Evolutionary conservation across 2,113 vertebrate species (phyloP).

Genomic region (Acinonyx jubatus): DNA sequence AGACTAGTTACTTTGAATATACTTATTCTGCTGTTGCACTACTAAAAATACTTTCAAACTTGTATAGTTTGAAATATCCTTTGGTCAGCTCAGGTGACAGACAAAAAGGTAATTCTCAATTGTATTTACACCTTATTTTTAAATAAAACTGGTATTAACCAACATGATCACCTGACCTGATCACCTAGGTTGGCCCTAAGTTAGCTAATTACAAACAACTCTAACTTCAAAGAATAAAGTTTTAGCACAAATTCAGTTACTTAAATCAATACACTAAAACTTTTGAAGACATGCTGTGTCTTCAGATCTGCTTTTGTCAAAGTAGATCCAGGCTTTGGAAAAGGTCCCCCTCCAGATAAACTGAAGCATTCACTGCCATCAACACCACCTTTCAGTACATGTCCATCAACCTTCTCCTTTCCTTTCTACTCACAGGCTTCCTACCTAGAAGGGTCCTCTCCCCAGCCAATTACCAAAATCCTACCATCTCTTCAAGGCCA

Average conservation of each 20-base stretch:
- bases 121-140: not conserved
- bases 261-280: not conserved
- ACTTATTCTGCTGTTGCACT: not conserved
- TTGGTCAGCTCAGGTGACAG: not conserved
- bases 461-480: not conserved
- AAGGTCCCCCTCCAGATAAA: not conserved
- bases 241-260: not conserved
- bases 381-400: not conserved
- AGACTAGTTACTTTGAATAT: not conserved
- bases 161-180: not conserved
- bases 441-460: not conserved
- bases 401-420: not conserved
- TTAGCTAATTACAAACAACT: conserved; percentile 5
- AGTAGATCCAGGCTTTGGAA: not conserved
- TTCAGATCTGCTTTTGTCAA: too few relatives aligned
- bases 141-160: not conserved
- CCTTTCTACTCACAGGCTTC: not conserved
- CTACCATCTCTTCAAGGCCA: not conserved
- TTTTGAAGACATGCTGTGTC: not conserved
- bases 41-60: conserved; percentile 7
- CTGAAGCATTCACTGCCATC: not conserved
- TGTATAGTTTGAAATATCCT: conserved; percentile 24
- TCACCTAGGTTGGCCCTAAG: not conserved
- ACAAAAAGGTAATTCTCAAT: not conserved
- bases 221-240: conserved; percentile 21